Evolutionary conservation across 2,797 vertebrate genomes (phyloP).

Genomic region (Hyperoplus lanceolatus): DNA sequence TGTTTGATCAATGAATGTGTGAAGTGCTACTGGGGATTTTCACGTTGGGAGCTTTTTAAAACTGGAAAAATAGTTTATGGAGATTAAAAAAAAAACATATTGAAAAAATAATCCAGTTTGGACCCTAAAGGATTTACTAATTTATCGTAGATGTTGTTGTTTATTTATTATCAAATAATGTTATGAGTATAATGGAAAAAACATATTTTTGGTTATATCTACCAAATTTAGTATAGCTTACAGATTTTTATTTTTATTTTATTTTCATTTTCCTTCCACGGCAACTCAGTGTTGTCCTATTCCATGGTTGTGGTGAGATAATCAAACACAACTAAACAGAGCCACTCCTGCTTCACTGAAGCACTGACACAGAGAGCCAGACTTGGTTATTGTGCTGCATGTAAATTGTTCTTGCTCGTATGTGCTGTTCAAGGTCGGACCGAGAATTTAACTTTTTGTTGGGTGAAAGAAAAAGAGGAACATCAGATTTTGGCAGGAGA

Average conservation of each 20-base stretch:
- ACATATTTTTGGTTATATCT: constrained; percentile 27
- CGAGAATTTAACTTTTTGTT: constrained; percentile 48
- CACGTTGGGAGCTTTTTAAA: neutral
- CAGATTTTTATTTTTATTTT: constrained; percentile 9
- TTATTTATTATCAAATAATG: too few relatives aligned
- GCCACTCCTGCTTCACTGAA: constrained; percentile 56
- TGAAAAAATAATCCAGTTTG: constrained; percentile 1
- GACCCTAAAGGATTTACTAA: neutral
- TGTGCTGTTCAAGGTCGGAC: constrained; percentile 62
- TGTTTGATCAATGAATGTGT: constrained; percentile 15
- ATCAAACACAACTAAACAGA: constrained; percentile 65
- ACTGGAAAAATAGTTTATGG: neutral
- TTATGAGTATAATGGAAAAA: neutral
- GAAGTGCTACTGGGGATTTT: constrained; percentile 10
- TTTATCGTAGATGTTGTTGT: constrained; percentile 2
- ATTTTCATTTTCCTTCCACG: constrained; percentile 59
- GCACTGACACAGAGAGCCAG: constrained; percentile 55
- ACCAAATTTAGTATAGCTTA: constrained; percentile 31
- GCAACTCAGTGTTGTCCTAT: constrained; percentile 59
- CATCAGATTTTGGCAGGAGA: neutral
- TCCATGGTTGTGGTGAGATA: constrained; percentile 62
- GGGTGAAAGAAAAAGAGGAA: constrained; percentile 37
- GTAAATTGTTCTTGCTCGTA: constrained; percentile 58
- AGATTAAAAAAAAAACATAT: too few relatives aligned
- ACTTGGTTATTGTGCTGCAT: constrained; percentile 62